phyloP scores from a whole-genome alignment of 2,888 invertebrate genomes.

The Argyresthia goedartella region DNA sequence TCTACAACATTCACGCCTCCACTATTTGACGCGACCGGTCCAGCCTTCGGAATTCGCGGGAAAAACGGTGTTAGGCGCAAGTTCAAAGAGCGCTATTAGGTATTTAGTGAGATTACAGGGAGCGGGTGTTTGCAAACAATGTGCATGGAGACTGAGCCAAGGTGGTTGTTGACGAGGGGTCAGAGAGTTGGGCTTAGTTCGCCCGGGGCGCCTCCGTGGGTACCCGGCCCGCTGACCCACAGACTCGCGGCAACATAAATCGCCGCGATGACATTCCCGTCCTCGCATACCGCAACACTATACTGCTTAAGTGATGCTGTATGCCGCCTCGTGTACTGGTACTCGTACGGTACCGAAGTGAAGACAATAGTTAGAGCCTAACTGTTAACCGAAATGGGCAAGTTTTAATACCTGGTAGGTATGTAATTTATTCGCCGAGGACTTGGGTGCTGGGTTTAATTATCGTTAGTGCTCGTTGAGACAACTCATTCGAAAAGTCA shows the following conservation, averaged over 20 bases:
- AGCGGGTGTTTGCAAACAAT: conserved; percentile 26
- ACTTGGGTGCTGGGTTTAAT: too few relatives aligned
- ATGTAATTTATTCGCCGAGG: too few relatives aligned
- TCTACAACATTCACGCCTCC: neutral
- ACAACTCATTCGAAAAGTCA: too few relatives aligned
- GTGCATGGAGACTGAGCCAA: conserved; percentile 15
- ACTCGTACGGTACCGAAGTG: neutral
- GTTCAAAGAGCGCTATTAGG: conserved; percentile 13
- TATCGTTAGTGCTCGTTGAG: too few relatives aligned
- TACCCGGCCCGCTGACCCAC: conserved; percentile 6
- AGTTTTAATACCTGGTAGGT: too few relatives aligned
- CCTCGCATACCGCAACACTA: neutral
- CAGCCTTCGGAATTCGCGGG: neutral
- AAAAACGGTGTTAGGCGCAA: neutral
- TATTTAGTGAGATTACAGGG: conserved; percentile 6
- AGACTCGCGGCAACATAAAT: conserved; percentile 5
- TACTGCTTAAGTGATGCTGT: neutral
- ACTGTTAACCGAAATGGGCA: neutral
- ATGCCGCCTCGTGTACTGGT: neutral
- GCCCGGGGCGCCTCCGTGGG: conserved; percentile 20
- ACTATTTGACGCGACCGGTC: neutral
- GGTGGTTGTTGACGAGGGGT: conserved; percentile 36
- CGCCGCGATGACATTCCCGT: conserved; percentile 5
- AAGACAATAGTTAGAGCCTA: neutral
- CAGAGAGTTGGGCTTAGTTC: conserved; percentile 14